Percentiles rank a stretch among this genome's conserved stretches.
Conservation (phyloP, 2,113 vertebrate species). For the Leucoraja erinaceus region DNA sequence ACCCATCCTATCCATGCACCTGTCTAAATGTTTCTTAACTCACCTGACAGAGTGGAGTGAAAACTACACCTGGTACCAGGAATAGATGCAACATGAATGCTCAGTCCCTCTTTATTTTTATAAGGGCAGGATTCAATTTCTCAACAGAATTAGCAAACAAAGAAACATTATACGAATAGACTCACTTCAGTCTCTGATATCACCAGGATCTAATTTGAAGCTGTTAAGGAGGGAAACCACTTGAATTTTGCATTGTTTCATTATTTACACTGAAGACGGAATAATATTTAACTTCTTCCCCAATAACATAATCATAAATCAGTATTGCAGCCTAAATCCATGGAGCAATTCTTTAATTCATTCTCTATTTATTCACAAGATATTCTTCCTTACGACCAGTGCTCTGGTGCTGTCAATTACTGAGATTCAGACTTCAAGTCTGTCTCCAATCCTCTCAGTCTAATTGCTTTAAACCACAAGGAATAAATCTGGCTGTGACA, state of each 20-base stretch:
- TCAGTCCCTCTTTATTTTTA: not conserved
- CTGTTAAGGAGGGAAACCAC: not conserved
- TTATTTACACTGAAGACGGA: not conserved
- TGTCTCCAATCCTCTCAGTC: not conserved
- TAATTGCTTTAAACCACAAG: not conserved
- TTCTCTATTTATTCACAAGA: not conserved
- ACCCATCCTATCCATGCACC: too few relatives aligned
- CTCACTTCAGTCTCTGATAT: not conserved
- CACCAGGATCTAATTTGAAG: not conserved
- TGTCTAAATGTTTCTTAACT: too few relatives aligned
- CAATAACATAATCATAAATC: not conserved
- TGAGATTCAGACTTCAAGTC: not conserved
- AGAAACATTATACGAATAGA: not conserved
- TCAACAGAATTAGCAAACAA: not conserved
- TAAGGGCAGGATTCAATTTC: not conserved
- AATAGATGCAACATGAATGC: not conserved
- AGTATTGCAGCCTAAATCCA: not conserved
- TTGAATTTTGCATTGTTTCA: not conserved
- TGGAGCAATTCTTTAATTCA: not conserved
- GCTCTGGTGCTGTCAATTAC: not conserved
- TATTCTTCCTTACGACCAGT: not conserved
- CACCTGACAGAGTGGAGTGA: too few relatives aligned
- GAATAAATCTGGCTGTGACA: constrained; percentile 1
- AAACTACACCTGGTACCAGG: too few relatives aligned
- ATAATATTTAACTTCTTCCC: not conserved